A percentile compares a stretch with the other conserved stretches of the same genome.
Conservation (phyloP, 1,140 invertebrate genomes). For the Meloidogyne hapla region DNA sequence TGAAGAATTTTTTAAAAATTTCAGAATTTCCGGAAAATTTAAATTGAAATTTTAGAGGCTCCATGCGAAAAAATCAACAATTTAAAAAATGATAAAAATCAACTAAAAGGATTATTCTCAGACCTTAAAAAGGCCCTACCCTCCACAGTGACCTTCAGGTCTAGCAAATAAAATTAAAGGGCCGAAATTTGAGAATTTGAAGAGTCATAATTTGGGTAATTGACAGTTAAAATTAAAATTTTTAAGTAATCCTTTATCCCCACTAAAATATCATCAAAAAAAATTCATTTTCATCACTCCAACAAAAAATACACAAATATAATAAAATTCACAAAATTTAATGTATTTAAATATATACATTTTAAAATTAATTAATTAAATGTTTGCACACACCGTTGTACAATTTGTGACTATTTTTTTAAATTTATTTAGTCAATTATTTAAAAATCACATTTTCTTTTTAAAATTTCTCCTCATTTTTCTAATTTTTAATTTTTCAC, state of each 20-base stretch:
- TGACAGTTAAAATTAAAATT: too few relatives aligned
- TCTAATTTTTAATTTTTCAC: too few relatives aligned
- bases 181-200: too few relatives aligned
- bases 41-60: background rate
- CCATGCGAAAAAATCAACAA: background rate
- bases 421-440: background rate
- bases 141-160: too few relatives aligned
- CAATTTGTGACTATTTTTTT: background rate
- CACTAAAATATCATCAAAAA: too few relatives aligned
- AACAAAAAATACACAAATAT: background rate
- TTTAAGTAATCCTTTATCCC: too few relatives aligned
- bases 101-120: too few relatives aligned
- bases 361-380: background rate
- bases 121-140: too few relatives aligned
- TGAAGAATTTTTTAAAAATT: conserved; percentile 13
- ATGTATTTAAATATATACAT: background rate
- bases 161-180: too few relatives aligned
- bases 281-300: background rate
- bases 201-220: too few relatives aligned
- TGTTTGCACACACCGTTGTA: too few relatives aligned
- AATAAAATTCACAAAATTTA: background rate
- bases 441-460: background rate
- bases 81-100: too few relatives aligned
- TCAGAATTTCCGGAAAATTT: background rate
- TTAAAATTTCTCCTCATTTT: background rate